Evolutionary conservation across 1,140 invertebrate species (phyloP).

Genomic region (Anoplolepis gracilipes): DNA sequence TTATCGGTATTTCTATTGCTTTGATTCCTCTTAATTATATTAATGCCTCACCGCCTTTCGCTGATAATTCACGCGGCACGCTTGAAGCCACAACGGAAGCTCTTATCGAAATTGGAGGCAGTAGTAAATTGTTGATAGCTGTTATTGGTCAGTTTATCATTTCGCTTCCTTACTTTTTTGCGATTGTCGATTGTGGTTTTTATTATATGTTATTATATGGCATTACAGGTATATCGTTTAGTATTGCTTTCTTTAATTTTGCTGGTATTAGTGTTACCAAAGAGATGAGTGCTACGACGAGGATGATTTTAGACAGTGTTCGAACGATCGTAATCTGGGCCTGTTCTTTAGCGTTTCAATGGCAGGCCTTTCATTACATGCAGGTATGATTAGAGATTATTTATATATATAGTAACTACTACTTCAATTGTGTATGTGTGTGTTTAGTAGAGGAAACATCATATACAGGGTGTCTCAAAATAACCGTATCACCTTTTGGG

Average conservation of each 20-base stretch:
- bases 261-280: slow-evolving; percentile 98
- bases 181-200: background rate
- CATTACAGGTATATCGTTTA: slow-evolving; percentile 92
- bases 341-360: slow-evolving; percentile 90
- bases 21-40: slow-evolving; percentile 96
- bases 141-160: slow-evolving; percentile 87
- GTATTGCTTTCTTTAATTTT: slow-evolving; percentile 99
- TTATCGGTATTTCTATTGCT: slow-evolving; percentile 90
- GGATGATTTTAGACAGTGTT: slow-evolving; percentile 96
- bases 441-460: too few relatives aligned
- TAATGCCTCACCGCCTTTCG: slow-evolving; percentile 90
- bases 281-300: slow-evolving; percentile 95
- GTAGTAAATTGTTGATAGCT: slow-evolving; percentile 88
- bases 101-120: slow-evolving; percentile 92
- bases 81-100: slow-evolving; percentile 95
- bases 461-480: too few relatives aligned
- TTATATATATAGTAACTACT: too few relatives aligned
- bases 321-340: slow-evolving; percentile 96
- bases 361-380: slow-evolving; percentile 93
- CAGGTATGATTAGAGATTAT: slow-evolving; percentile 87
- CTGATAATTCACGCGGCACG: slow-evolving; percentile 91
- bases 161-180: background rate
- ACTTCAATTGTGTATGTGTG: too few relatives aligned
- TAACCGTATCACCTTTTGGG: too few relatives aligned
- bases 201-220: slow-evolving; percentile 13